Conservation (phyloP, 2,797 vertebrate genomes). For the Tapirus indicus region DNA sequence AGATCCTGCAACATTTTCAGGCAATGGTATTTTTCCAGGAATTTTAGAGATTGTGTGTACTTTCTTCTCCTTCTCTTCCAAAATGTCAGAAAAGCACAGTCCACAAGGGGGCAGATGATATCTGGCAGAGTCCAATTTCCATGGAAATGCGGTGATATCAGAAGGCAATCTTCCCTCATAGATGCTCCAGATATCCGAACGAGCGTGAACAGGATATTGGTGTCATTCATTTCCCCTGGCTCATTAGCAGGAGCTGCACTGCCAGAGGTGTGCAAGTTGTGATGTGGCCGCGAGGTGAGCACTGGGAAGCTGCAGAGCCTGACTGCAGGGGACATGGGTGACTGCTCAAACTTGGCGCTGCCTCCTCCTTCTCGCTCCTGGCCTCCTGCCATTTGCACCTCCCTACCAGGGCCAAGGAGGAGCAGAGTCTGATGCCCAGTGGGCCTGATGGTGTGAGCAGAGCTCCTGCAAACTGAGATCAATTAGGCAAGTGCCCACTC, state of each 20-base stretch:
- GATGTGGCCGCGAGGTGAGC: not conserved
- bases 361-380: constrained; percentile 1
- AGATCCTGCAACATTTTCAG: not conserved
- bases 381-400: not conserved
- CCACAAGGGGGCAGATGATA: constrained; percentile 77
- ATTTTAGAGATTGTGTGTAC: not conserved
- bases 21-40: not conserved
- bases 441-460: not conserved
- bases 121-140: not conserved
- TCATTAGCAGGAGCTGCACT: not conserved
- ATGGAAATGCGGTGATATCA: not conserved
- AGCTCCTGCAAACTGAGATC: constrained; percentile 2
- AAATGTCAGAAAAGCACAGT: constrained; percentile 49
- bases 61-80: constrained; percentile 17
- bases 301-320: not conserved
- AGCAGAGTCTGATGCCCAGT: not conserved
- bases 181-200: not conserved
- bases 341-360: not conserved
- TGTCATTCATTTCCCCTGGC: not conserved
- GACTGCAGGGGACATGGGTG: not conserved
- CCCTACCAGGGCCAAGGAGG: not conserved
- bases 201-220: not conserved
- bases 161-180: not conserved
- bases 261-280: not conserved
- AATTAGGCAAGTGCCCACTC: not conserved